Conservation (phyloP, 2,888 invertebrate species). For the Eupithecia abbreviata region DNA sequence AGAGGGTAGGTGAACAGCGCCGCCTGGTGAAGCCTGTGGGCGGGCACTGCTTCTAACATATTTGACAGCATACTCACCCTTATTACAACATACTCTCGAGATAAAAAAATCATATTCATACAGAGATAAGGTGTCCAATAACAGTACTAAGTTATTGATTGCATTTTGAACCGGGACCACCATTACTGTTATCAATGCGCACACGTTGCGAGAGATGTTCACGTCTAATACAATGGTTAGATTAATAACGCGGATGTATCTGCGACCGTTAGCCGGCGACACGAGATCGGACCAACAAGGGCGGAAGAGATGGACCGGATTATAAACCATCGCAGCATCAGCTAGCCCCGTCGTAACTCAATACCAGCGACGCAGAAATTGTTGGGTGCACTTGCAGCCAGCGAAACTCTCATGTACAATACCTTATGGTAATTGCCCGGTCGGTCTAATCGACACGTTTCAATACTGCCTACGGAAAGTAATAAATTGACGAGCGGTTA, state of each 20-base stretch:
- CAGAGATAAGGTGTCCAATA: constrained; percentile 64
- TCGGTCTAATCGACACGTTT: constrained; percentile 67
- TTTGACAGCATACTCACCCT: constrained; percentile 50
- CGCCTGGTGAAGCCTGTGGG: constrained; percentile 70
- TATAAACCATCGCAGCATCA: constrained; percentile 82
- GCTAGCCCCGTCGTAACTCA: constrained; percentile 75
- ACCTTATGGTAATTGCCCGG: constrained; percentile 71
- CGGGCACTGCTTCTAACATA: constrained; percentile 64
- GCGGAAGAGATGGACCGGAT: constrained; percentile 81
- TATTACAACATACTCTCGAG: constrained; percentile 19
- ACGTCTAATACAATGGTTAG: constrained; percentile 79
- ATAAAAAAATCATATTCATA: constrained; percentile 41
- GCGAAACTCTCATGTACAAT: constrained; percentile 62
- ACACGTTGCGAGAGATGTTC: constrained; percentile 75
- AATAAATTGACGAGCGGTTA: constrained; percentile 33
- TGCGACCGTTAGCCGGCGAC: constrained; percentile 75
- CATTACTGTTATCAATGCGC: constrained; percentile 78
- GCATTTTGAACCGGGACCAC: constrained; percentile 66
- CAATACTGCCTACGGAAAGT: constrained; percentile 51
- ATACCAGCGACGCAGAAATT: constrained; percentile 77
- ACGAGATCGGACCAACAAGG: constrained; percentile 79
- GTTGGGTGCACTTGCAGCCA: constrained; percentile 67
- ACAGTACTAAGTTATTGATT: constrained; percentile 76
- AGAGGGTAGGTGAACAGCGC: constrained; percentile 78
- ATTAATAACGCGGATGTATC: constrained; percentile 80